Evolutionary conservation across 2,888 invertebrate genomes (phyloP).

Genomic region (Salticus scenicus): DNA sequence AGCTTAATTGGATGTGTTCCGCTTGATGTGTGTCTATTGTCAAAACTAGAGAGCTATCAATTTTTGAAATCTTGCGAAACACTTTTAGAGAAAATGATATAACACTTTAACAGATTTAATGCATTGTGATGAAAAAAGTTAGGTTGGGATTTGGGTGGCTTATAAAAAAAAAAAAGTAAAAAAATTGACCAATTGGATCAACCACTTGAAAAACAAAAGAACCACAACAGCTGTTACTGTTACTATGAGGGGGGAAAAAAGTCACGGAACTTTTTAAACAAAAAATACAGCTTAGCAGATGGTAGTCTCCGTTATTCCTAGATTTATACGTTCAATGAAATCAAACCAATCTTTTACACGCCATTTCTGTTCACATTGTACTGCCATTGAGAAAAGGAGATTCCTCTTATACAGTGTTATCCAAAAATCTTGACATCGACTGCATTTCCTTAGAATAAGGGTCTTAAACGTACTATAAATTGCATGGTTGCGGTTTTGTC

Average conservation of each 20-base stretch:
- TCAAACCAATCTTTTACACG: background rate
- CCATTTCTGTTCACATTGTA: background rate
- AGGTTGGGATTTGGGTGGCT: background rate
- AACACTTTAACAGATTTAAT: background rate
- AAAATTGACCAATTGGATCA: conserved; percentile 5
- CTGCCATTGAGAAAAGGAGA: too few relatives aligned
- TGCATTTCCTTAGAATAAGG: too few relatives aligned
- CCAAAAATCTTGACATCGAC: too few relatives aligned
- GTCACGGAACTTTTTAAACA: background rate
- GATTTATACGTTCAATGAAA: background rate
- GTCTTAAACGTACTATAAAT: too few relatives aligned
- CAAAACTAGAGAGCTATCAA: background rate
- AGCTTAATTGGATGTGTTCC: background rate
- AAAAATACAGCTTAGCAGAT: conserved; percentile 13
- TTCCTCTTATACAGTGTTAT: too few relatives aligned
- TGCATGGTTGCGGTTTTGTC: too few relatives aligned
- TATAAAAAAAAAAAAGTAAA: background rate
- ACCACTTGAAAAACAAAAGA: conserved; percentile 66
- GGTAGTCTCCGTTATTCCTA: conserved; percentile 12
- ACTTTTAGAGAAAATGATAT: background rate
- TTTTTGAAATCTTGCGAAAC: background rate
- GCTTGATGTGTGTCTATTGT: background rate
- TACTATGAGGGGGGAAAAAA: conserved; percentile 12
- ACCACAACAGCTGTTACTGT: conserved; percentile 64
- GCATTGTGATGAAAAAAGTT: background rate